phyloP scores from a whole-genome alignment of 2,888 invertebrate species.

The Drosophila tripunctata region DNA sequence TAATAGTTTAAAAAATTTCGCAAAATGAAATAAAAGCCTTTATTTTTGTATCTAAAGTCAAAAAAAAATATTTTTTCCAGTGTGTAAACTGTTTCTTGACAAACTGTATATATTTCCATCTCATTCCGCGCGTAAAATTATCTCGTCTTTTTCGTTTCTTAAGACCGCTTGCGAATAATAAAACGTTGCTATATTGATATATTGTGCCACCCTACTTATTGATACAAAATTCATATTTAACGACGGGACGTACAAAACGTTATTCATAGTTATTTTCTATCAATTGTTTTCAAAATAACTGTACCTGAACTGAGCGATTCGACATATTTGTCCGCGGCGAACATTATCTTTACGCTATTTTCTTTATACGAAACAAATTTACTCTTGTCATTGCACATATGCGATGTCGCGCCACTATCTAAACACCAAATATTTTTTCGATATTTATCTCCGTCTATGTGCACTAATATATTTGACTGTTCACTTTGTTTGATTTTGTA shows the following conservation, averaged over 20 bases:
- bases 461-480: neutral
- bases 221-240: conserved; percentile 1
- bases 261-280: neutral
- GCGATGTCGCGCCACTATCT: neutral
- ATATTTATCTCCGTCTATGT: no score
- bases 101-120: no score
- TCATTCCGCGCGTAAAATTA: neutral
- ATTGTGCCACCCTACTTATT: neutral
- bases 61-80: no score
- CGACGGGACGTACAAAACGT: neutral
- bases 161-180: neutral
- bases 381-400: neutral
- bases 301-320: neutral
- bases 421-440: neutral
- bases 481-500: neutral
- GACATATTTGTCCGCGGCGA: neutral
- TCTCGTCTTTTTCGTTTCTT: no score
- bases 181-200: neutral
- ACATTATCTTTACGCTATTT: neutral
- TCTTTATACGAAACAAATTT: neutral
- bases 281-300: neutral
- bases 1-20: no score
- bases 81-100: no score
- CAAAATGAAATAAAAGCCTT: no score
- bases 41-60: no score